These are phyloP conservation scores for Hippocampus abdominalis DNA, from an alignment of 2,113 vertebrate species.

Conservation along the genomic window DNA sequence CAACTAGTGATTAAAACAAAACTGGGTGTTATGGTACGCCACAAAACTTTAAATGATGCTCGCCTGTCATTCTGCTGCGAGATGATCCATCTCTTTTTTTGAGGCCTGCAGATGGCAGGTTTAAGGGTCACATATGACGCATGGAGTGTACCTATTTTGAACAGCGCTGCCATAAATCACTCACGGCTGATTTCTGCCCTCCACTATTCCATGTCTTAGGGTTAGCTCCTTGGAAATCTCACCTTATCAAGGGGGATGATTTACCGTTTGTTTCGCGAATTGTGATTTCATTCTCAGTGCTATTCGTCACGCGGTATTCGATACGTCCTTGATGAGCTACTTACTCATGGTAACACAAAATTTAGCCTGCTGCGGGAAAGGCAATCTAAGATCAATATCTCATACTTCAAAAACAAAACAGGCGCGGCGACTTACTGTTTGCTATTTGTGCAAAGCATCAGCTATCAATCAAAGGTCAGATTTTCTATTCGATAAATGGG, in stretches of 20 bases:
- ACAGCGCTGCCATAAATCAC: constrained; percentile 29
- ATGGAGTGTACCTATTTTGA: constrained; percentile 27
- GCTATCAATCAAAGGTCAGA: too few species aligned
- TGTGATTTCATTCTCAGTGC: not conserved
- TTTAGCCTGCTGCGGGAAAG: too few species aligned
- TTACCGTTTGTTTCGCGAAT: not conserved
- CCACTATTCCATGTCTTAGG: not conserved
- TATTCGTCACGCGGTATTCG: not conserved
- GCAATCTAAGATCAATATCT: too few species aligned
- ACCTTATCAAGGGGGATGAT: not conserved
- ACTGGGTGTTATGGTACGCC: not conserved
- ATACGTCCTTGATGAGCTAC: too few species aligned
- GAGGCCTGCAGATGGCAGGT: constrained; percentile 15
- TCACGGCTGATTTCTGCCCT: not conserved
- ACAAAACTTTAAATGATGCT: not conserved
- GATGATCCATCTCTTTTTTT: constrained; percentile 10
- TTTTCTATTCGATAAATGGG: too few species aligned
- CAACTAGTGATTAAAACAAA: not conserved
- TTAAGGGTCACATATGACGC: constrained; percentile 19
- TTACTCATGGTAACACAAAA: too few species aligned
- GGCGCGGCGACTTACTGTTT: too few species aligned
- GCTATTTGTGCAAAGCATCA: too few species aligned
- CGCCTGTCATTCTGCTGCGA: not conserved
- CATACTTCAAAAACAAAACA: too few species aligned
- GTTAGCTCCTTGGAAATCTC: not conserved